Conservation (phyloP, 2,113 vertebrate species). For the Syngnathoides biaculeatus region DNA sequence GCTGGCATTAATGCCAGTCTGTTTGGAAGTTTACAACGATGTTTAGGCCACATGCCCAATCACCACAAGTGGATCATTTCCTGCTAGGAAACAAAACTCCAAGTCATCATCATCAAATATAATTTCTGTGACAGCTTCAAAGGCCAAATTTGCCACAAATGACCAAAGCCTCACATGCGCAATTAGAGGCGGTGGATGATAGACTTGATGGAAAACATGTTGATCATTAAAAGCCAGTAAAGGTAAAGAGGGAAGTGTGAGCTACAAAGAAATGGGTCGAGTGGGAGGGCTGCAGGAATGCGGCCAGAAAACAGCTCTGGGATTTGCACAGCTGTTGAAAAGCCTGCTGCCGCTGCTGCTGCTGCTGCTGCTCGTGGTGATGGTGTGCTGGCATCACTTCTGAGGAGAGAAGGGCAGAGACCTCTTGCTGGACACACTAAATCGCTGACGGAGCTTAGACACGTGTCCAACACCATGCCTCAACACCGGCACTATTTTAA, state of each 20-base stretch:
- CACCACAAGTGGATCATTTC: constrained; percentile 10
- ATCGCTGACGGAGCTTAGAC: constrained; percentile 30
- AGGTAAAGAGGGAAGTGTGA: constrained; percentile 45
- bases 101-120: constrained; percentile 13
- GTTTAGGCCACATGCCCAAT: background rate
- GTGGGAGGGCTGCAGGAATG: constrained; percentile 39
- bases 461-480: constrained; percentile 40
- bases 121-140: constrained; percentile 26
- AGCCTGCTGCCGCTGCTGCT: constrained; percentile 8
- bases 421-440: constrained; percentile 53
- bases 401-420: constrained; percentile 49
- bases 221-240: constrained; percentile 38
- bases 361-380: background rate
- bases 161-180: constrained; percentile 1
- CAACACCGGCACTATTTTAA: background rate
- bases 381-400: constrained; percentile 66
- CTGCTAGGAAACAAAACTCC: constrained; percentile 10
- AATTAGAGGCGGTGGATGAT: constrained; percentile 18
- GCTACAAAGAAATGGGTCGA: constrained; percentile 44
- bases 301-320: constrained; percentile 52
- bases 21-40: background rate
- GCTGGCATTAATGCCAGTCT: background rate
- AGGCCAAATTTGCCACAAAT: constrained; percentile 3
- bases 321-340: constrained; percentile 69
- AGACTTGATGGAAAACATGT: constrained; percentile 33